Base-by-base conservation (phyloP, 92 coral and sea anemone species). In the Epizoanthus stellaris region DNA sequence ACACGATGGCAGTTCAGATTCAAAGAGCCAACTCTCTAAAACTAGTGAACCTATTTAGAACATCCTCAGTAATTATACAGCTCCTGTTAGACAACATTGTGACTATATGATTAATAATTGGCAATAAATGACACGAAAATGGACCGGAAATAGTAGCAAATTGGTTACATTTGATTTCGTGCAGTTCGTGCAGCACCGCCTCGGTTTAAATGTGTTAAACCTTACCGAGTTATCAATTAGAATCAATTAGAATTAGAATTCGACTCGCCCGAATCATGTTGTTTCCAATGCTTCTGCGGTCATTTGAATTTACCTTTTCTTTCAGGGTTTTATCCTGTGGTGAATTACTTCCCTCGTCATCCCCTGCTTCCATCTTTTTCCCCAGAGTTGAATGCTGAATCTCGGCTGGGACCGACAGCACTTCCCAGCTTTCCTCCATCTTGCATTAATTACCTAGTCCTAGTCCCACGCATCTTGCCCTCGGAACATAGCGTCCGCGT, bases 381-480 rank as follows among this genome's bases (percentile, higher is more conserved):
- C 25, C 43, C 0, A 79, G 60, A 19, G 83, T 79, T 1, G 83
- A 79, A 63, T 79, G 83, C 73, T 79, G 72, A 63, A 79, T 79
- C 61, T 79, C 83, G 0, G 83, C 72, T 17, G 83, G 83, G 13
- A 79, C 83, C 0, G 71, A 79, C 4, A 79, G 36, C 36, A 79
- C 42, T 62, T 79, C 83, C 83, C 83, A 79, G 61, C 83, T 79
- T 40, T 79, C 83, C 53, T 79, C 83, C 83, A 79, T 79, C 56
- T 79, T 79, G 72, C 57, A 63, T 73, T 52, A 68, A 34, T 25
- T 19, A 19, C 5, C 83, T 79, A 79, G 72, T 43, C 19, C 73
- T 34, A 62, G 60, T 45, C 73, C 25, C 12, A 52, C 10, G 10
- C 56, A 52, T 52, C 56, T 11, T 52, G 56, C 15, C 1, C 56